Evolutionary conservation across 2,888 invertebrate genomes (phyloP).

Genomic region (Drosophila glabriapex): DNA sequence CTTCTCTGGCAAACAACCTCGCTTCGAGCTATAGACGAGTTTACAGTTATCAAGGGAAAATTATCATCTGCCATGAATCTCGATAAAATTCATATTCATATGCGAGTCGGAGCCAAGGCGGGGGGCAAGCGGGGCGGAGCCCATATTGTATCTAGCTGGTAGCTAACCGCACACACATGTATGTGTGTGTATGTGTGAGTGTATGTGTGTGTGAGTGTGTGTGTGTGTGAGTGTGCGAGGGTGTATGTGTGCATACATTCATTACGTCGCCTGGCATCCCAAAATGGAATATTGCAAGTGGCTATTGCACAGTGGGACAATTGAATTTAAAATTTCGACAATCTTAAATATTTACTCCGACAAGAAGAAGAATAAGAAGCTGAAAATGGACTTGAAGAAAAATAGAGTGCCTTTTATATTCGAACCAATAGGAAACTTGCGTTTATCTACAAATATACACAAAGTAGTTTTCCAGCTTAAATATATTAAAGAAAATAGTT

Average conservation of each 20-base stretch:
- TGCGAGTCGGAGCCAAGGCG: conserved; percentile 51
- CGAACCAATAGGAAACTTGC: not conserved
- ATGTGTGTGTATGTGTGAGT: not conserved
- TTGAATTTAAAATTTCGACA: not conserved
- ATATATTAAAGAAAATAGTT: not conserved
- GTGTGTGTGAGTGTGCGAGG: conserved; percentile 1
- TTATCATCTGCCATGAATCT: conserved; percentile 84
- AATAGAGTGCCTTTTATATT: not conserved
- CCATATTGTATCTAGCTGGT: conserved; percentile 74
- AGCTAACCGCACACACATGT: conserved; percentile 64
- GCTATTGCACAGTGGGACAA: conserved; percentile 39
- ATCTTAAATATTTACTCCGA: not conserved
- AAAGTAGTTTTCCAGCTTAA: not conserved
- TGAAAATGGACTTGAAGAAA: not conserved
- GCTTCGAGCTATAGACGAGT: conserved; percentile 85
- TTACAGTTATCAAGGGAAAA: conserved; percentile 84
- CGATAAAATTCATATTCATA: conserved; percentile 82
- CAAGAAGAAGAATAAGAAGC: not conserved
- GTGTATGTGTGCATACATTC: conserved; percentile 47
- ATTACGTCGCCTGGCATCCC: conserved; percentile 77
- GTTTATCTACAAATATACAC: not conserved
- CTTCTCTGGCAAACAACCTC: conserved; percentile 73
- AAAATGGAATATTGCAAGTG: conserved; percentile 69
- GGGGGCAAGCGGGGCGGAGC: conserved; percentile 4
- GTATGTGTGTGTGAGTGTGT: not conserved